Conservation (phyloP, 2,888 invertebrate species). For the Arge pagana region DNA sequence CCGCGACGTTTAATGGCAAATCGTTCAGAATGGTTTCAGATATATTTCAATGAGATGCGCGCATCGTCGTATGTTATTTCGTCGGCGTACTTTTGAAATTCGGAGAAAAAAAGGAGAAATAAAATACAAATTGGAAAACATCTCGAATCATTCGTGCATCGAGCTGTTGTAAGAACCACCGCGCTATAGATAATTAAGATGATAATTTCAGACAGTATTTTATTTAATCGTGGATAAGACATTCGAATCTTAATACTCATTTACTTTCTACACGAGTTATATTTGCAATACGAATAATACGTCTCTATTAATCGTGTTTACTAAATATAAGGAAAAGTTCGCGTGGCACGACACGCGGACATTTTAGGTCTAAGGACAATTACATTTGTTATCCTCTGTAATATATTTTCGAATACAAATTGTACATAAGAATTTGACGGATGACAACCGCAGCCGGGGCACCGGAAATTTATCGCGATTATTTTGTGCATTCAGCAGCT, state of each 20-base stretch:
- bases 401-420: conserved; percentile 48
- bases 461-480: too few relatives aligned
- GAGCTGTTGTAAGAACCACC: not conserved
- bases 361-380: conserved; percentile 43
- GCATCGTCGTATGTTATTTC: too few relatives aligned
- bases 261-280: not conserved
- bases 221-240: conserved; percentile 1
- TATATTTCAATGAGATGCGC: too few relatives aligned
- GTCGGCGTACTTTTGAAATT: too few relatives aligned
- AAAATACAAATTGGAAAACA: too few relatives aligned
- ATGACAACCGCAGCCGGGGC: too few relatives aligned
- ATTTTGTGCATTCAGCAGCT: too few relatives aligned
- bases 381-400: conserved; percentile 46
- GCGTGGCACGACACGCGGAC: conserved; percentile 3
- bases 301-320: conserved; percentile 2
- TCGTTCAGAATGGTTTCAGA: too few relatives aligned
- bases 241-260: conserved; percentile 15
- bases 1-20: too few relatives aligned
- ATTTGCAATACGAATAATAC: conserved; percentile 3
- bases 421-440: conserved; percentile 27
- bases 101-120: too few relatives aligned
- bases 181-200: too few relatives aligned
- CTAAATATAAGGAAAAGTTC: conserved; percentile 4
- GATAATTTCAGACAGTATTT: conserved; percentile 1
- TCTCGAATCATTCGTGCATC: too few relatives aligned